A percentile compares a stretch with the other conserved stretches of the same genome.
These are phyloP conservation scores for Micromussa lordhowensis DNA, from an alignment of 92 coral and sea anemone genomes.

Conservation along the genomic window DNA sequence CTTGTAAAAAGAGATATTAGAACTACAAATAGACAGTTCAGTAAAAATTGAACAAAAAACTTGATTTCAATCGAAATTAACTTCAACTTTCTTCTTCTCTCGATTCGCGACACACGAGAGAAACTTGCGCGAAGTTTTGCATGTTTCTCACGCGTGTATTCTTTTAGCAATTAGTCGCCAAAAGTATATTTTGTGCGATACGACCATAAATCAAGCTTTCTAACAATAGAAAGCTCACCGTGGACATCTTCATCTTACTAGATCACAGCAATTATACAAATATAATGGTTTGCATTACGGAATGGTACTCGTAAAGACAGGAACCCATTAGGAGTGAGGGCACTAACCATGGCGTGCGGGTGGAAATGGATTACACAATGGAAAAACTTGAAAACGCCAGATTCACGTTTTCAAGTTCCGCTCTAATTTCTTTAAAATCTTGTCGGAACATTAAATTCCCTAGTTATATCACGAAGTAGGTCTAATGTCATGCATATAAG, in stretches of 20 bases:
- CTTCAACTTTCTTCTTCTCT: neutral
- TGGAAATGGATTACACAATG: neutral
- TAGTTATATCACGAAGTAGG: neutral
- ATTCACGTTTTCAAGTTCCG: neutral
- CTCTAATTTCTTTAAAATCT: neutral
- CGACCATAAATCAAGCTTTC: neutral
- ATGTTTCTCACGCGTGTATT: neutral
- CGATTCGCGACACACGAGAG: neutral
- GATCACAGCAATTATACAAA: slow-evolving; percentile 6
- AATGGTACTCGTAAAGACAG: neutral
- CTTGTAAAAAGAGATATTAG: neutral
- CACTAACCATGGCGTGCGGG: neutral
- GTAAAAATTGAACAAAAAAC: neutral
- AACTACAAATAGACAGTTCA: neutral
- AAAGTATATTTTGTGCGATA: neutral
- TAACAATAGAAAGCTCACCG: neutral
- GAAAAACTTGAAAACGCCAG: neutral
- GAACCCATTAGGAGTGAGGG: neutral
- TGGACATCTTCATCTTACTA: neutral
- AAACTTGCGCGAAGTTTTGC: neutral
- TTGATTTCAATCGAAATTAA: slow-evolving; percentile 6
- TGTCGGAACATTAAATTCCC: neutral
- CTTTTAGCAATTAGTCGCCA: neutral
- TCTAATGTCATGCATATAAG: neutral
- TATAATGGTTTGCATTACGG: neutral